These are phyloP conservation scores for Zosterops pallidus DNA, from an alignment of 2,113 vertebrate species.

Conservation along the genomic window DNA sequence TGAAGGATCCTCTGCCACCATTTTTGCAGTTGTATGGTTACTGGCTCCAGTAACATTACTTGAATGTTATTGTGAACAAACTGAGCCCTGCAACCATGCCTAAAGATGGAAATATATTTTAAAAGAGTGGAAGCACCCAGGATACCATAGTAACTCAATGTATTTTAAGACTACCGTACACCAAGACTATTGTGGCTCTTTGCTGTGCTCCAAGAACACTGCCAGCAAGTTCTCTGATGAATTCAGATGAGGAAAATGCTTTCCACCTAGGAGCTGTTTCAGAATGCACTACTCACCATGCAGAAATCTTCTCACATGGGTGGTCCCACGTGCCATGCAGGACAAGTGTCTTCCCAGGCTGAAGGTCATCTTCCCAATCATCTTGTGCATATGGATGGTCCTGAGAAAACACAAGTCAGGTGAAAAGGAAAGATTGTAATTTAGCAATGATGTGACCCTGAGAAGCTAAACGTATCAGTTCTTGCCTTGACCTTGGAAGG, in stretches of 20 bases:
- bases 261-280: neutral
- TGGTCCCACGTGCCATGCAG: neutral
- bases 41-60: neutral
- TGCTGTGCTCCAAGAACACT: neutral
- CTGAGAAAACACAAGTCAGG: neutral
- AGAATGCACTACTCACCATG: constrained; percentile 55
- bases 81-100: neutral
- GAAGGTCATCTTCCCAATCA: constrained; percentile 22
- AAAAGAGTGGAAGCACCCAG: neutral
- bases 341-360: neutral
- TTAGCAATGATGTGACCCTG: neutral
- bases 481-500: neutral
- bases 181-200: neutral
- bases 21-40: neutral
- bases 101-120: neutral
- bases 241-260: neutral
- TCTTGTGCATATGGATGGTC: neutral
- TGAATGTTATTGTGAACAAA: neutral
- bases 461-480: neutral
- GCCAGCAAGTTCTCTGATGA: neutral
- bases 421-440: neutral
- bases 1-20: neutral
- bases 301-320: constrained; percentile 54
- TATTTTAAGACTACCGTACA: neutral
- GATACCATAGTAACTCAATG: neutral